These are phyloP conservation scores for Lepidocolaptes lacrymiger DNA, from an alignment of 2,797 vertebrate species.

Conservation along the genomic window DNA sequence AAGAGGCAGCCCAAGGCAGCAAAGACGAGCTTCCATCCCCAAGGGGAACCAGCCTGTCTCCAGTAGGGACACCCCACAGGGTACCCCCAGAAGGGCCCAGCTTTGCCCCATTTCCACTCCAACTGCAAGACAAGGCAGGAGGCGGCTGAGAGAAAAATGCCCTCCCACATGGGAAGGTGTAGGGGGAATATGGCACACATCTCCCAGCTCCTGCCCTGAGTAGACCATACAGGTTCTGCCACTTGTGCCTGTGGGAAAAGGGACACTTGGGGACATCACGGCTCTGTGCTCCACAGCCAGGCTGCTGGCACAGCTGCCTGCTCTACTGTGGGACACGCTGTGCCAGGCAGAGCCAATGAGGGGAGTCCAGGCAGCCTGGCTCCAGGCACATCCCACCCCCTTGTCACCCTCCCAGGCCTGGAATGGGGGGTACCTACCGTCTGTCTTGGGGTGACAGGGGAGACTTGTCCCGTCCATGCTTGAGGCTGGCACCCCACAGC, in stretches of 20 bases:
- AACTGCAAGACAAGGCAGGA: neutral
- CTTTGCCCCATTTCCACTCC: neutral
- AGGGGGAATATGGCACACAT: neutral
- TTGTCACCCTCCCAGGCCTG: neutral
- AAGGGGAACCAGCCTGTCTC: neutral
- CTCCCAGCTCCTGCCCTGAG: rapidly evolving
- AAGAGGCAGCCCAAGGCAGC: neutral
- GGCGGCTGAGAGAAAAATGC: neutral
- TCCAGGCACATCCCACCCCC: neutral
- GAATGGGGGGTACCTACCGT: neutral
- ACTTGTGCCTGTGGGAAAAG: neutral
- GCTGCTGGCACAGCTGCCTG: neutral
- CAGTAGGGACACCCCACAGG: neutral
- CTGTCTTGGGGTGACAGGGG: neutral
- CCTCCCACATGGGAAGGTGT: rapidly evolving
- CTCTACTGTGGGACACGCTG: neutral
- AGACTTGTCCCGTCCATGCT: neutral
- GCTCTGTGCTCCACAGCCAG: neutral
- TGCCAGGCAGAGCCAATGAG: neutral
- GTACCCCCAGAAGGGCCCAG: neutral
- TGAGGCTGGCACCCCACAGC: neutral
- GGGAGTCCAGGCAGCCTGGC: neutral
- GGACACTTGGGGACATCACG: rapidly evolving
- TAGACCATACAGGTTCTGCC: neutral
- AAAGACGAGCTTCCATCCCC: neutral